These are phyloP conservation scores for Murina feae DNA, from an alignment of 2,113 vertebrate species.

Conservation along the genomic window DNA sequence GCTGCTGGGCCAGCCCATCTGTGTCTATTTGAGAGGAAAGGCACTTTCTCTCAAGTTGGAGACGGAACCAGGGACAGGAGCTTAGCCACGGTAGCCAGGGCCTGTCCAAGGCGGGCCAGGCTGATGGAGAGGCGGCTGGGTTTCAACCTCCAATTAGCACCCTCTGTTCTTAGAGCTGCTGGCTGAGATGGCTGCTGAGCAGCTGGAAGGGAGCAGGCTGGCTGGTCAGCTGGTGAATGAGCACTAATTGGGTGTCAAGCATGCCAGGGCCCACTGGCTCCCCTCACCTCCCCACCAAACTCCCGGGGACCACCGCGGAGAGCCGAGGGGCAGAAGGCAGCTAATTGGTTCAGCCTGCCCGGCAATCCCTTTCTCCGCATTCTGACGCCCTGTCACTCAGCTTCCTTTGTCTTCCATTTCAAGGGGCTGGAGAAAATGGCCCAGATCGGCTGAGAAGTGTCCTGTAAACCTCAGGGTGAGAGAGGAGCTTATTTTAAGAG, in stretches of 20 bases:
- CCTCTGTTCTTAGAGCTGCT: neutral
- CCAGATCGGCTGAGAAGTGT: constrained; percentile 33
- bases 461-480: constrained; percentile 15
- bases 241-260: constrained; percentile 65
- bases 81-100: neutral
- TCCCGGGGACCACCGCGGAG: constrained; percentile 10
- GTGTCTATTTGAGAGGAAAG: neutral
- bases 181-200: neutral
- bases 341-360: constrained; percentile 47
- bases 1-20: neutral
- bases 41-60: neutral
- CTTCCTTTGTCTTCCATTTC: constrained; percentile 57
- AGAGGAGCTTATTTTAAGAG: constrained; percentile 38
- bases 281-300: neutral
- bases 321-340: neutral
- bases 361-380: neutral
- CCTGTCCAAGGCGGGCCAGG: neutral
- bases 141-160: constrained; percentile 41
- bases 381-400: constrained; percentile 50
- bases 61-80: neutral
- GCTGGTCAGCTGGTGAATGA: constrained; percentile 50
- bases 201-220: constrained; percentile 27
- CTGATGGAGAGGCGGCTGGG: neutral
- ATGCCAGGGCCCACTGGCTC: neutral
- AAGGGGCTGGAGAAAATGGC: constrained; percentile 46